Evolutionary conservation across 2,888 invertebrate species (phyloP).

Genomic region (Athrips mouffetella): DNA sequence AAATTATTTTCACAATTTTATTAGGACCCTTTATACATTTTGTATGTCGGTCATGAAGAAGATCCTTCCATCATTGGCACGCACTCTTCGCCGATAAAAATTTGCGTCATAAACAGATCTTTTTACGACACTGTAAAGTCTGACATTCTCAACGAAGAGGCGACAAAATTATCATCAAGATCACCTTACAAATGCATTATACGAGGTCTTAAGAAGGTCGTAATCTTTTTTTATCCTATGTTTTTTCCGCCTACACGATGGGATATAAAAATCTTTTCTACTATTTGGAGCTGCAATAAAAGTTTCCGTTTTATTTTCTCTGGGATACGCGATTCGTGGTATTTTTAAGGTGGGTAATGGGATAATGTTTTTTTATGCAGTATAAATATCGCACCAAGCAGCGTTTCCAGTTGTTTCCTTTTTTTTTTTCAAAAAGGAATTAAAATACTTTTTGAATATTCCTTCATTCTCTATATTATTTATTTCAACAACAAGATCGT

Average conservation of each 20-base stretch:
- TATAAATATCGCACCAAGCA: too few relatives aligned
- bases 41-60: background rate
- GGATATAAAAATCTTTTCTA: slow-evolving; percentile 52
- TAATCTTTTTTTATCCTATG: background rate
- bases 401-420: too few relatives aligned
- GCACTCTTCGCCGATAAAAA: background rate
- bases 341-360: background rate
- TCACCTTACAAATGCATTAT: background rate
- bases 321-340: slow-evolving; percentile 3
- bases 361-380: too few relatives aligned
- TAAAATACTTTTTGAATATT: too few relatives aligned
- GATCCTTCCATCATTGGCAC: background rate
- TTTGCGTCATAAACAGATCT: slow-evolving; percentile 16
- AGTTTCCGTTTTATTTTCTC: slow-evolving; percentile 48
- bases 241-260: slow-evolving; percentile 32
- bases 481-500: too few relatives aligned
- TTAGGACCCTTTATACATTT: too few relatives aligned
- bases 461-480: too few relatives aligned
- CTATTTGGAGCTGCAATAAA: slow-evolving; percentile 48
- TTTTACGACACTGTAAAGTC: slow-evolving; percentile 4
- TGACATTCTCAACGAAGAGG: background rate
- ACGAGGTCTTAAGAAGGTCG: background rate
- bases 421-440: too few relatives aligned
- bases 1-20: too few relatives aligned
- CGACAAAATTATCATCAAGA: slow-evolving; percentile 5